Evolutionary conservation across 2,888 invertebrate genomes (phyloP).

Genomic region (Mechanitis messenoides): DNA sequence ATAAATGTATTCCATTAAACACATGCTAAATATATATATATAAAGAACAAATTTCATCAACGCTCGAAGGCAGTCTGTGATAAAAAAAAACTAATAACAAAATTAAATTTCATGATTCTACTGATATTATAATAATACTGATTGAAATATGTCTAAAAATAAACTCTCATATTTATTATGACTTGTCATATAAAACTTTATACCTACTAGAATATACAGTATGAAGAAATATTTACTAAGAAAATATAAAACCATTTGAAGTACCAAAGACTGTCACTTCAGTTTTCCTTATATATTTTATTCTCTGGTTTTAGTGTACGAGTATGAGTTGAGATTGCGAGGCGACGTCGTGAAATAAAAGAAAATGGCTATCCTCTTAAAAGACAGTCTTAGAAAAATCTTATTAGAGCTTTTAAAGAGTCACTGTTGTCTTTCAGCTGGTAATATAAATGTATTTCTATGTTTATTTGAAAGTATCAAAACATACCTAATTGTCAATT

Average conservation of each 20-base stretch:
- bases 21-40: no score
- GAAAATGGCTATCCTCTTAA: constrained; percentile 15
- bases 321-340: constrained; percentile 15
- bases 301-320: constrained; percentile 16
- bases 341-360: constrained; percentile 17
- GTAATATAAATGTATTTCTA: background rate
- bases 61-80: no score
- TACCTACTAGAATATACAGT: no score
- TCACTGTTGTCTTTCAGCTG: constrained; percentile 5
- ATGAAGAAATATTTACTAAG: background rate
- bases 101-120: no score
- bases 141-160: no score
- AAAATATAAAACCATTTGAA: constrained; percentile 3
- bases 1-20: no score
- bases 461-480: background rate
- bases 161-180: no score
- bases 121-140: no score
- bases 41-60: no score
- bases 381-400: constrained; percentile 13
- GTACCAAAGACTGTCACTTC: background rate
- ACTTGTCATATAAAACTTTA: no score
- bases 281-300: constrained; percentile 15
- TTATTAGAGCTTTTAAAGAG: constrained; percentile 11
- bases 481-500: no score
- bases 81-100: no score